A percentile compares a stretch with the other conserved stretches of the same genome.
Evolutionary conservation across 2,797 vertebrate species (phyloP).

Genomic region (Apodemus agrarius): DNA sequence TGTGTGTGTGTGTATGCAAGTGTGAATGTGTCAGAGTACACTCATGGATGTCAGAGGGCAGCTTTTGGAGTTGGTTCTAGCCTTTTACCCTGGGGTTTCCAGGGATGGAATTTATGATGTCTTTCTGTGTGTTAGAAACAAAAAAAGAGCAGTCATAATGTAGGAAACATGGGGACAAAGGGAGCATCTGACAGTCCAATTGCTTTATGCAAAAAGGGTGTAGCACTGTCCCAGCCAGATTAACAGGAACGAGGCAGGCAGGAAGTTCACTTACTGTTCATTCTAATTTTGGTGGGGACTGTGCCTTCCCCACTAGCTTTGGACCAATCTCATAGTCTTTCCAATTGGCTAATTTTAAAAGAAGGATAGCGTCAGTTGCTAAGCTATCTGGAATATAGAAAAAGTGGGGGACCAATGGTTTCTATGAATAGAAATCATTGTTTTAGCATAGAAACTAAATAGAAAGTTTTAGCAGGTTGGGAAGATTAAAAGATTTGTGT

Average conservation of each 20-base stretch:
- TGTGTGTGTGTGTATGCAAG: background rate
- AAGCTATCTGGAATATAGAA: background rate
- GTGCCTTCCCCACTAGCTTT: background rate
- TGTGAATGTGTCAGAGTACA: background rate
- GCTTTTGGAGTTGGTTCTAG: background rate
- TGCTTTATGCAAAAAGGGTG: background rate
- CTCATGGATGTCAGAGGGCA: background rate
- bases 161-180: background rate
- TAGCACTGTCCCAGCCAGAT: background rate
- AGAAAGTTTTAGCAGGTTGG: background rate
- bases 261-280: background rate
- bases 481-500: background rate
- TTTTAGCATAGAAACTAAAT: too few relatives aligned
- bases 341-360: background rate
- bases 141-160: background rate
- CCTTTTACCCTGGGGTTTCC: background rate
- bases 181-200: background rate
- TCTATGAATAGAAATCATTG: background rate
- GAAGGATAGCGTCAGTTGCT: background rate
- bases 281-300: background rate
- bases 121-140: background rate
- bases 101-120: background rate
- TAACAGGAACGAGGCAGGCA: background rate
- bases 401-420: background rate
- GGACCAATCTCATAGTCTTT: background rate